These are phyloP conservation scores for Plotosus lineatus DNA, from an alignment of 2,113 vertebrate genomes.

Conservation along the genomic window DNA sequence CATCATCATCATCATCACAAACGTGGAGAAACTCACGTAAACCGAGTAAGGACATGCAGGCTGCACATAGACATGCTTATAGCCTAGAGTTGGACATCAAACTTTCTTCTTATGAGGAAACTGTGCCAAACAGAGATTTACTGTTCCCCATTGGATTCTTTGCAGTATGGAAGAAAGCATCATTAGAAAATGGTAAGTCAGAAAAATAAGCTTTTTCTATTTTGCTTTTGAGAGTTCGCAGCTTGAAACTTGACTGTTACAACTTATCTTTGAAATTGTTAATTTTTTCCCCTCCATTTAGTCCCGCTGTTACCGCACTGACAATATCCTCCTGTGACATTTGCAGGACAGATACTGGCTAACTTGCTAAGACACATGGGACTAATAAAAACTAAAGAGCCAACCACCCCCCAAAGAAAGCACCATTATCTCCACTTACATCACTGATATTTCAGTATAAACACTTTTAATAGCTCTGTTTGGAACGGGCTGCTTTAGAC, in stretches of 20 bases:
- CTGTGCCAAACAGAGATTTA: too few relatives aligned
- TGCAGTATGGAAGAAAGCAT: not conserved
- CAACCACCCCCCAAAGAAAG: not conserved
- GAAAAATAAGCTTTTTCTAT: not conserved
- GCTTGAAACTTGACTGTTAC: not conserved
- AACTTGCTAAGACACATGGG: not conserved
- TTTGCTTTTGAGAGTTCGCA: not conserved
- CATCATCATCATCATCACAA: too few relatives aligned
- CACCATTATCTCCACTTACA: not conserved
- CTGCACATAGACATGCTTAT: too few relatives aligned
- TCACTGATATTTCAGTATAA: not conserved
- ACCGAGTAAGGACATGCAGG: too few relatives aligned
- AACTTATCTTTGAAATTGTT: not conserved
- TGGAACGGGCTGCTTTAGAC: slow-evolving; percentile 64
- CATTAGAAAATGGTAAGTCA: not conserved
- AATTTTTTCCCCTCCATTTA: not conserved
- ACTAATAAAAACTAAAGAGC: not conserved
- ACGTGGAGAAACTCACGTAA: too few relatives aligned
- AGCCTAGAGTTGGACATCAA: too few relatives aligned
- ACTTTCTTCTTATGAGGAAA: too few relatives aligned
- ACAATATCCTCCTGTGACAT: not conserved
- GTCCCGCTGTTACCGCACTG: not conserved
- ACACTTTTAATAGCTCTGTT: slow-evolving; percentile 35
- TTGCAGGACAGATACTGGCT: not conserved
- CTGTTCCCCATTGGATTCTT: not conserved